Conservation (phyloP, 2,113 vertebrate genomes). For the Pao palembangensis region DNA sequence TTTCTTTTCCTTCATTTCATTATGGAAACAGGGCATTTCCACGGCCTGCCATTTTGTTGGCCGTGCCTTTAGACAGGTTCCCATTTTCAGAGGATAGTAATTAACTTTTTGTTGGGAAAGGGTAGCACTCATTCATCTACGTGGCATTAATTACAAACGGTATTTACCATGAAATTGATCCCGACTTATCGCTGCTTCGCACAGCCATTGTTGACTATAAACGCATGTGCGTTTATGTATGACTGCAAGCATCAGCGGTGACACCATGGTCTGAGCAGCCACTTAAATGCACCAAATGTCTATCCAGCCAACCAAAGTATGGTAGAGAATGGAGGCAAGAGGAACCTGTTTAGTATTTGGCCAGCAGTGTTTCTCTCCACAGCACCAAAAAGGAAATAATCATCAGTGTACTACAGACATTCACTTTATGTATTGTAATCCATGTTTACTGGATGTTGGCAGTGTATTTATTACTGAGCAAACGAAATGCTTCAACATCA, state of each 20-base stretch:
- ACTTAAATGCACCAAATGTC: slow-evolving; percentile 23
- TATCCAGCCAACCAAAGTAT: too few relatives aligned
- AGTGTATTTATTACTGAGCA: slow-evolving; percentile 30
- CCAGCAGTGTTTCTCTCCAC: slow-evolving; percentile 11
- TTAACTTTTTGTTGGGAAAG: too few relatives aligned
- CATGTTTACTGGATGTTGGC: slow-evolving; percentile 26
- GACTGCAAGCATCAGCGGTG: neutral
- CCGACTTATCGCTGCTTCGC: too few relatives aligned
- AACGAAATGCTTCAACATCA: slow-evolving; percentile 35
- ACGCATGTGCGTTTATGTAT: slow-evolving; percentile 1
- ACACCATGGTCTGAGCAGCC: slow-evolving; percentile 7
- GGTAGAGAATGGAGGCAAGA: slow-evolving; percentile 1
- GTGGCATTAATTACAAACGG: too few relatives aligned
- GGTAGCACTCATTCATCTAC: too few relatives aligned
- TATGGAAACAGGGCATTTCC: too few relatives aligned
- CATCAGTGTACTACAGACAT: slow-evolving; percentile 26
- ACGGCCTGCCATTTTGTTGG: too few relatives aligned
- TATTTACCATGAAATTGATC: too few relatives aligned
- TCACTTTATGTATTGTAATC: slow-evolving; percentile 20
- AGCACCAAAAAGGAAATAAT: slow-evolving; percentile 24
- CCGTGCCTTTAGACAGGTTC: too few relatives aligned
- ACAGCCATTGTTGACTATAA: too few relatives aligned
- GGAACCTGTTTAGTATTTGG: slow-evolving; percentile 25
- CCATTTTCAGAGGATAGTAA: too few relatives aligned
- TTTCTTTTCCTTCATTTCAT: too few relatives aligned